Percentiles rank a stretch among this genome's conserved stretches.
Conservation (phyloP, 2,113 vertebrate genomes). For the Hiodon alosoides region DNA sequence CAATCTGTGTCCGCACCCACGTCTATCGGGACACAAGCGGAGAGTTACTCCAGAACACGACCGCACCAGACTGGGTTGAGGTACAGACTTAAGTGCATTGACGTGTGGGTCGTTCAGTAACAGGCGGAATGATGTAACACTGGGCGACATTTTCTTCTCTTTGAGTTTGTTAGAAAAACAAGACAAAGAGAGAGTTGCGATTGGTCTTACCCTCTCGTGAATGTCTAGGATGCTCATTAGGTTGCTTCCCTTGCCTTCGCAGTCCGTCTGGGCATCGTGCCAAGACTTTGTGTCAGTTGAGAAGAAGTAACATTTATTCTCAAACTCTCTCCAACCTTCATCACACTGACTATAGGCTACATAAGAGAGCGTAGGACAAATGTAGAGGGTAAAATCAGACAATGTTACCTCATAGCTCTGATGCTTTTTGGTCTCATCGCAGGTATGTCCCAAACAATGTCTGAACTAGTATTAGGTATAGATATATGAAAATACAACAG, state of each 20-base stretch:
- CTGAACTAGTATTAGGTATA: background rate
- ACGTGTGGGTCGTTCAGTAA: too few relatives aligned
- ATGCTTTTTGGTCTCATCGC: background rate
- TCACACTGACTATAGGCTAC: constrained; percentile 51
- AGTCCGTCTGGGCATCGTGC: constrained; percentile 49
- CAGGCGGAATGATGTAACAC: too few relatives aligned
- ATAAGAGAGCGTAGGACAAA: background rate
- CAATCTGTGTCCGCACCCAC: constrained; percentile 62
- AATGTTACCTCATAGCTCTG: background rate
- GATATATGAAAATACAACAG: too few relatives aligned
- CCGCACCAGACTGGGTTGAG: too few relatives aligned
- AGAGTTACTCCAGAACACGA: too few relatives aligned
- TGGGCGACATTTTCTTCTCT: too few relatives aligned
- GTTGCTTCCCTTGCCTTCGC: constrained; percentile 40
- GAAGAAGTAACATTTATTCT: constrained; percentile 61
- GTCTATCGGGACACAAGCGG: constrained; percentile 35
- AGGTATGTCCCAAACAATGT: background rate
- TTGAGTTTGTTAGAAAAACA: too few relatives aligned
- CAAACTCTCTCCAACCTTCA: constrained; percentile 55
- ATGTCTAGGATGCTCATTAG: constrained; percentile 61
- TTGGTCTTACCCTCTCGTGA: constrained; percentile 57
- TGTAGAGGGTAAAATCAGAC: background rate
- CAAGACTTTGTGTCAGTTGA: constrained; percentile 51
- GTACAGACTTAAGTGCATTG: too few relatives aligned
- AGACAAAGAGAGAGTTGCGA: too few relatives aligned